Percentiles rank a stretch among this genome's conserved stretches.
These are phyloP conservation scores for Baccha elongata DNA, from an alignment of 2,888 invertebrate species.

Conservation along the genomic window DNA sequence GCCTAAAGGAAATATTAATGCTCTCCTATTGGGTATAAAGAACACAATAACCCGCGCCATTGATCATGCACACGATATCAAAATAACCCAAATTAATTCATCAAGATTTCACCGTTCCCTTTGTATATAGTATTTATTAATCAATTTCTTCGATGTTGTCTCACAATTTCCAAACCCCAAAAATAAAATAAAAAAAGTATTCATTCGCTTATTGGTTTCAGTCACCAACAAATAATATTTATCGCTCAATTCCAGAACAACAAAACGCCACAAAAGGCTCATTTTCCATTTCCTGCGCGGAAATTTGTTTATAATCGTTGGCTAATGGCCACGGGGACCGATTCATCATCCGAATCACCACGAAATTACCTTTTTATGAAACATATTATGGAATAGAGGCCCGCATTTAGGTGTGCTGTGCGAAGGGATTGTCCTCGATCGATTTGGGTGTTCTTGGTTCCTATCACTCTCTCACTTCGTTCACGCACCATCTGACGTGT, in stretches of 20 bases:
- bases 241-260: conserved; percentile 68
- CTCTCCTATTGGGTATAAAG: conserved; percentile 50
- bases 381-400: conserved; percentile 42
- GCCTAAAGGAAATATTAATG: conserved; percentile 60
- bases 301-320: conserved; percentile 74
- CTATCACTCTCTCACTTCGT: conserved; percentile 16
- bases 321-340: conserved; percentile 71
- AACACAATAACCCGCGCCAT: conserved; percentile 34
- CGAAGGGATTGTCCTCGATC: conserved; percentile 69
- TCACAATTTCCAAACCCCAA: conserved; percentile 1
- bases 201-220: conserved; percentile 73
- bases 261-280: conserved; percentile 67
- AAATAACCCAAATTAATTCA: conserved; percentile 64
- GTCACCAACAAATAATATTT: conserved; percentile 73
- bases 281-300: conserved; percentile 73
- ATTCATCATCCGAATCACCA: conserved; percentile 73
- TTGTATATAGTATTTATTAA: conserved; percentile 51
- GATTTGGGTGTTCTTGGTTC: conserved; percentile 71
- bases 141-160: conserved; percentile 55
- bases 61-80: conserved; percentile 63
- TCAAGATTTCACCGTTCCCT: conserved; percentile 67
- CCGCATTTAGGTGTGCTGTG: conserved; percentile 60
- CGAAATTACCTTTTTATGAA: conserved; percentile 70
- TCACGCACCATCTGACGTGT: conserved; percentile 71
- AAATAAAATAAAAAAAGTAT: not conserved